phyloP scores from a whole-genome alignment of 2,888 invertebrate genomes.

The Catocala fraxini region DNA sequence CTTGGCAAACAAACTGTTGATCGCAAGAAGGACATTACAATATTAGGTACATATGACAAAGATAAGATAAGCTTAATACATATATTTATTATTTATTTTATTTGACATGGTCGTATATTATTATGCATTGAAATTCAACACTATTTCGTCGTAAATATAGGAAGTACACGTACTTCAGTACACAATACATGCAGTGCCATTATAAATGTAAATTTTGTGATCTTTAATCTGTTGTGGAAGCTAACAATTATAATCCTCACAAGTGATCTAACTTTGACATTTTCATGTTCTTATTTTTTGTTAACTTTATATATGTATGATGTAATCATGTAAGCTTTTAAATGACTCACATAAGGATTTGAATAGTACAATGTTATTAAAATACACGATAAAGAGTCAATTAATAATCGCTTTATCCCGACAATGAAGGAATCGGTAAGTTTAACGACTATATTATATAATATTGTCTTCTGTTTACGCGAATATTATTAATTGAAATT shows the following conservation, averaged over 20 bases:
- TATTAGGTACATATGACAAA: too few relatives aligned
- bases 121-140: too few relatives aligned
- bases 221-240: slow-evolving; percentile 4
- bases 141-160: not conserved
- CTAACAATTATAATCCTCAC: slow-evolving; percentile 8
- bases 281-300: slow-evolving; percentile 40
- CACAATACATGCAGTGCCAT: not conserved
- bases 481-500: too few relatives aligned
- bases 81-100: too few relatives aligned
- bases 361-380: not conserved
- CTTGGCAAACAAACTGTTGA: slow-evolving; percentile 1
- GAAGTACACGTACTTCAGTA: not conserved
- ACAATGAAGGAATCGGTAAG: too few relatives aligned
- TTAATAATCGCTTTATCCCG: too few relatives aligned
- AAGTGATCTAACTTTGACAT: slow-evolving; percentile 41
- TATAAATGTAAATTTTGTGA: slow-evolving; percentile 4
- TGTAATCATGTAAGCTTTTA: slow-evolving; percentile 39
- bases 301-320: not conserved
- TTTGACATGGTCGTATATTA: too few relatives aligned
- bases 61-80: too few relatives aligned
- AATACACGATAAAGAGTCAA: too few relatives aligned
- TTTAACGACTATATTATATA: too few relatives aligned
- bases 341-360: slow-evolving; percentile 37
- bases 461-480: too few relatives aligned
- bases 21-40: too few relatives aligned